Conservation (phyloP, 2,888 invertebrate species). For the Lycophotia porphyrea region DNA sequence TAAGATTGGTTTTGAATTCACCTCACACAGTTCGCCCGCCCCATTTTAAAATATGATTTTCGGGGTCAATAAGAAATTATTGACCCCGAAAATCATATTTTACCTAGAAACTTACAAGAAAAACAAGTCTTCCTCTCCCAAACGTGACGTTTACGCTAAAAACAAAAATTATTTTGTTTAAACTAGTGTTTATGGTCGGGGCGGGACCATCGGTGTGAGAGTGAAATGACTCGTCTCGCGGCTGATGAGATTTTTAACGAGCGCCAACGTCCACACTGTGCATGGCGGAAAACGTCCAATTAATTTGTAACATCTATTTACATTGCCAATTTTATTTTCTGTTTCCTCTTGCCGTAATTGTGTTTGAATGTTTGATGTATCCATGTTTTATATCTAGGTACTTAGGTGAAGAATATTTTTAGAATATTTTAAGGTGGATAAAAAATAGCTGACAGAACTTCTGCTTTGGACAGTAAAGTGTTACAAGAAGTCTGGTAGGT, state of each 20-base stretch:
- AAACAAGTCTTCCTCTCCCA: neutral
- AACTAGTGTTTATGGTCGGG: slow-evolving; percentile 37
- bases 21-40: neutral
- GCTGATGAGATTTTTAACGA: slow-evolving; percentile 79
- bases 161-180: slow-evolving; percentile 28
- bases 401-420: too few relatives aligned
- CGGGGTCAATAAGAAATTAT: too few relatives aligned
- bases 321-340: slow-evolving; percentile 61
- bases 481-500: neutral
- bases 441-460: neutral
- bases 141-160: neutral
- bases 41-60: neutral
- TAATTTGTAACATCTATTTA: slow-evolving; percentile 69
- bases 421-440: too few relatives aligned
- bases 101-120: neutral
- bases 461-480: slow-evolving; percentile 19
- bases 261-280: slow-evolving; percentile 66
- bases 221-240: slow-evolving; percentile 68
- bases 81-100: neutral
- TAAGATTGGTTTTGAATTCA: neutral
- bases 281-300: slow-evolving; percentile 72
- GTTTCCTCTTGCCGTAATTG: slow-evolving; percentile 53
- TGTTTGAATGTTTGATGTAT: slow-evolving; percentile 18
- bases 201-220: slow-evolving; percentile 55
- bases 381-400: neutral